Evolutionary conservation across 2,113 vertebrate genomes (phyloP), one percentile per base, ranked within the genome.

Genomic region (Menura novaehollandiae): DNA sequence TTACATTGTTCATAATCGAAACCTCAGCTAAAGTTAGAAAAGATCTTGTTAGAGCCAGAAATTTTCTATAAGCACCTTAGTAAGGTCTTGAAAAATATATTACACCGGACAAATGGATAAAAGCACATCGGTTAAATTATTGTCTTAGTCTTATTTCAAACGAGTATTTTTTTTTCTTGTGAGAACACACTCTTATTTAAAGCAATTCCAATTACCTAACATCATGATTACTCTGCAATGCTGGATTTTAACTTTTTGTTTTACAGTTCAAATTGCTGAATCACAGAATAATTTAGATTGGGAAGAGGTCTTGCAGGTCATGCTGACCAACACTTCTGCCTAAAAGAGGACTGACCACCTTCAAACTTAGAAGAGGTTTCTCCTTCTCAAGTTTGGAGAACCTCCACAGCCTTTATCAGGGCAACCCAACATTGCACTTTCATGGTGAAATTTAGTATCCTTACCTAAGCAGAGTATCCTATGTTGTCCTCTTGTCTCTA

Each of bases 401-500:
- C 5, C 0, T 69, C 22, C 26, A 39, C 12, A 82, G 5, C 6
- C 5, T 55, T 66, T n/a, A 5, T 56, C 15, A 74, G 15, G 21
- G 15, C 17, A 59, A 44, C 15, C 1, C 22, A 81, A 43, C 2
- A 10, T 2, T 35, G 19, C 0, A 6, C 2, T 18, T 28, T 51
- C 13, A 44, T 1, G 0, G 9, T 26, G 19, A 63, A 66, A 71
- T 41, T 84, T 69, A 28, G 15, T 49, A 30, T 39, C 23, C 7
- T 33, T 66, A 22, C 15, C 4, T 23, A 64, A 39, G 6, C 13
- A 55, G 24, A 39, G 6, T 10, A 74, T 39, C 11, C 4, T 15
- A 5, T 41, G 6, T 33, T 55, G 24, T 33, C 13, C 5, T 71
- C 24, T 44, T 75, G 16, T 9, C n/a, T 49, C 14, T 49, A 49